Percentiles rank a stretch among this genome's conserved stretches.
Conservation (phyloP, 1,140 invertebrate genomes). For the Archivesica marissinica region DNA sequence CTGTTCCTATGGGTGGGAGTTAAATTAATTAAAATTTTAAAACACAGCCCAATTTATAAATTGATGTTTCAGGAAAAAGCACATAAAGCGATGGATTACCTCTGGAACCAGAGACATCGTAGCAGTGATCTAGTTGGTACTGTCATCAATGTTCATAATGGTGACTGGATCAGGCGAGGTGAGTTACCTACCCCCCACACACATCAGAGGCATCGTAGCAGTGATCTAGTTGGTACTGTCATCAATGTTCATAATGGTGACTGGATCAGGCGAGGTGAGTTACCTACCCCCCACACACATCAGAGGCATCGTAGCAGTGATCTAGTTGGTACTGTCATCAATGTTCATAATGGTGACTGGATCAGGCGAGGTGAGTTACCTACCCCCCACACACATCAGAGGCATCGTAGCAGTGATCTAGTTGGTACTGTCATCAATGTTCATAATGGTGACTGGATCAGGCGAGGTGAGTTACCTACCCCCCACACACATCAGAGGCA, state of each 20-base stretch:
- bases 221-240: slow-evolving; percentile 83
- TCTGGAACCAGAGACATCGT: slow-evolving; percentile 97
- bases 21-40: too few species aligned
- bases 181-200: too few species aligned
- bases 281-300: too few species aligned
- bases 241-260: slow-evolving; percentile 95
- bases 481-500: slow-evolving; percentile 96
- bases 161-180: slow-evolving; percentile 96
- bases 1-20: too few species aligned
- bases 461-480: slow-evolving; percentile 88
- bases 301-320: slow-evolving; percentile 93
- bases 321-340: slow-evolving; percentile 83
- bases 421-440: slow-evolving; percentile 86
- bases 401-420: slow-evolving; percentile 91
- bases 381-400: too few species aligned
- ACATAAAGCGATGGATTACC: slow-evolving; percentile 97
- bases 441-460: slow-evolving; percentile 98
- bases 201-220: slow-evolving; percentile 95
- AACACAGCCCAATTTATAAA: too few species aligned
- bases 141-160: slow-evolving; percentile 91
- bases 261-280: slow-evolving; percentile 92
- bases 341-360: slow-evolving; percentile 98
- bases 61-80: slow-evolving; percentile 91
- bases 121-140: slow-evolving; percentile 86
- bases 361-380: slow-evolving; percentile 89